Evolutionary conservation across 2,888 invertebrate species (phyloP).

Genomic region (Apamea monoglypha): DNA sequence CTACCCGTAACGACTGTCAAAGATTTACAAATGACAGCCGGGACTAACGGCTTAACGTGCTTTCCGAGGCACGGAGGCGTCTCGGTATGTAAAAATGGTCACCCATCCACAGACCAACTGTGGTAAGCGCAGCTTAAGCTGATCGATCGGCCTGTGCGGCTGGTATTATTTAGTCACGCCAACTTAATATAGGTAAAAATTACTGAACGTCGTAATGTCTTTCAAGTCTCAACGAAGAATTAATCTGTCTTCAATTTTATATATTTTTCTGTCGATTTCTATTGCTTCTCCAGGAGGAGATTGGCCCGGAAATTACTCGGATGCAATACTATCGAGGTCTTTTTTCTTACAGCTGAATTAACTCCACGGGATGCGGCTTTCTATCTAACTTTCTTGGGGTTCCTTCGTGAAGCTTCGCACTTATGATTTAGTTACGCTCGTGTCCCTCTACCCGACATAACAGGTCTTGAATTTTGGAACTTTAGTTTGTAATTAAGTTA

Average conservation of each 20-base stretch:
- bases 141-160: too few species aligned
- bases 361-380: background rate
- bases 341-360: slow-evolving; percentile 23
- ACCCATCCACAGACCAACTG: too few species aligned
- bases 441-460: background rate
- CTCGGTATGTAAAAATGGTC: too few species aligned
- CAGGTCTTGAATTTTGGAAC: slow-evolving; percentile 14
- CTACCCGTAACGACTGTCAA: too few species aligned
- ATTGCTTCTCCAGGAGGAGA: slow-evolving; percentile 39
- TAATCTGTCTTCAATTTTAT: slow-evolving; percentile 3
- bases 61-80: too few species aligned
- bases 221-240: background rate
- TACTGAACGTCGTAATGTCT: background rate
- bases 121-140: too few species aligned
- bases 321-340: slow-evolving; percentile 31
- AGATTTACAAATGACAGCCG: too few species aligned
- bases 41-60: too few species aligned
- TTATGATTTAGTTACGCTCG: slow-evolving; percentile 3
- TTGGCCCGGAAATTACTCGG: slow-evolving; percentile 48
- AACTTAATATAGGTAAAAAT: background rate
- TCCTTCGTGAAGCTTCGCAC: background rate
- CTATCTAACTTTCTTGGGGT: background rate
- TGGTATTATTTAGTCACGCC: too few species aligned
- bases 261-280: slow-evolving; percentile 21
- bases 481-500: slow-evolving; percentile 10